Evolutionary conservation across 2,888 invertebrate species (phyloP).

Genomic region (Tethea ocularis): DNA sequence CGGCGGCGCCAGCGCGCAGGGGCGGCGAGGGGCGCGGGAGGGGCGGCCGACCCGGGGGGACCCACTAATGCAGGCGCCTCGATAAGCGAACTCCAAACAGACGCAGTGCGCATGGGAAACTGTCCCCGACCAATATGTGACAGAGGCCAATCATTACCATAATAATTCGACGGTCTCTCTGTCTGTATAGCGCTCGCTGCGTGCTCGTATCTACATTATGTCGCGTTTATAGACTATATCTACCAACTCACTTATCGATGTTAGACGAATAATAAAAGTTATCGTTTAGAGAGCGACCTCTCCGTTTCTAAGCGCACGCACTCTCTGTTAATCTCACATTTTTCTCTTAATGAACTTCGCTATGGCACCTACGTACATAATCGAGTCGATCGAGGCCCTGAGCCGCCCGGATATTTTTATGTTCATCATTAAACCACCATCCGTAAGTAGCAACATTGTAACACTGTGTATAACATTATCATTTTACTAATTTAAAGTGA

Average conservation of each 20-base stretch:
- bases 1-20: conserved; percentile 64
- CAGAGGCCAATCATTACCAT: conserved; percentile 39
- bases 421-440: background rate
- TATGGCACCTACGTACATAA: no score
- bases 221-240: conserved; percentile 39
- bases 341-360: conserved; percentile 33
- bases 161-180: conserved; percentile 27
- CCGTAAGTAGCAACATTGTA: background rate
- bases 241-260: conserved; percentile 40
- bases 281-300: conserved; percentile 25
- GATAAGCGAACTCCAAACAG: conserved; percentile 46
- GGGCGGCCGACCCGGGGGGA: conserved; percentile 18
- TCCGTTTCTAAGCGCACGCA: conserved; percentile 17
- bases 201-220: conserved; percentile 15
- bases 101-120: conserved; percentile 50
- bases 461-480: background rate
- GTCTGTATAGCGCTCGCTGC: conserved; percentile 14
- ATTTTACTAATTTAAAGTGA: background rate
- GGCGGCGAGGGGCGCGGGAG: conserved; percentile 22
- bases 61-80: conserved; percentile 58
- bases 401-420: background rate
- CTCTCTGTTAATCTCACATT: conserved; percentile 14
- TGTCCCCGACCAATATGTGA: conserved; percentile 44
- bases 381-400: conserved; percentile 13
- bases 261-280: conserved; percentile 51